Percentiles rank a stretch among this genome's conserved stretches.
Conservation (phyloP, 2,888 invertebrate genomes). For the Limenitis camilla region DNA sequence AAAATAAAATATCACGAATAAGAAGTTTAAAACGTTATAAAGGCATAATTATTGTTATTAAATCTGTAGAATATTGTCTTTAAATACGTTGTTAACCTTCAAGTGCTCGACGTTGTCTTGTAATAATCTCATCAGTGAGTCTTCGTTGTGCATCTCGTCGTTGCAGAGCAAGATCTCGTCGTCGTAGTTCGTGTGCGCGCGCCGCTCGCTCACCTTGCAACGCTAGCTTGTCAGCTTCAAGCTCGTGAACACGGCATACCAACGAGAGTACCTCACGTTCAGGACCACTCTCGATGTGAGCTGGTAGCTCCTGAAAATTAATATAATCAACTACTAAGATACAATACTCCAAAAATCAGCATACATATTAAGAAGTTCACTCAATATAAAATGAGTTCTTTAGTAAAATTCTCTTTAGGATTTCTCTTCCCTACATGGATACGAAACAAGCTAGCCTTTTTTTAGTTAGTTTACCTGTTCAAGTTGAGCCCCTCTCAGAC, state of each 20-base stretch:
- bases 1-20: slow-evolving; percentile 2
- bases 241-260: slow-evolving; percentile 92
- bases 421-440: too few relatives aligned
- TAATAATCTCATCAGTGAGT: slow-evolving; percentile 93
- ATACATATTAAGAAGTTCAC: too few relatives aligned
- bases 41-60: neutral
- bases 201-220: slow-evolving; percentile 90
- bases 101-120: slow-evolving; percentile 87
- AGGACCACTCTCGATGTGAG: slow-evolving; percentile 88
- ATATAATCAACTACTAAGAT: neutral
- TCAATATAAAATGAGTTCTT: too few relatives aligned
- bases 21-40: neutral
- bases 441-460: too few relatives aligned
- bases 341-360: neutral
- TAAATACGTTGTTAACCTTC: slow-evolving; percentile 73
- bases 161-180: slow-evolving; percentile 87
- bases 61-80: too few relatives aligned
- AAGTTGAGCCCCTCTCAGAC: slow-evolving; percentile 83
- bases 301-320: slow-evolving; percentile 80
- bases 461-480: slow-evolving; percentile 79
- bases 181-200: slow-evolving; percentile 88
- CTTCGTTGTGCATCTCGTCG: slow-evolving; percentile 88
- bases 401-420: too few relatives aligned
- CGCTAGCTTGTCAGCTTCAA: slow-evolving; percentile 95
- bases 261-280: slow-evolving; percentile 91